Conservation (phyloP, 2,113 vertebrate genomes). For the Dipodomys spectabilis region DNA sequence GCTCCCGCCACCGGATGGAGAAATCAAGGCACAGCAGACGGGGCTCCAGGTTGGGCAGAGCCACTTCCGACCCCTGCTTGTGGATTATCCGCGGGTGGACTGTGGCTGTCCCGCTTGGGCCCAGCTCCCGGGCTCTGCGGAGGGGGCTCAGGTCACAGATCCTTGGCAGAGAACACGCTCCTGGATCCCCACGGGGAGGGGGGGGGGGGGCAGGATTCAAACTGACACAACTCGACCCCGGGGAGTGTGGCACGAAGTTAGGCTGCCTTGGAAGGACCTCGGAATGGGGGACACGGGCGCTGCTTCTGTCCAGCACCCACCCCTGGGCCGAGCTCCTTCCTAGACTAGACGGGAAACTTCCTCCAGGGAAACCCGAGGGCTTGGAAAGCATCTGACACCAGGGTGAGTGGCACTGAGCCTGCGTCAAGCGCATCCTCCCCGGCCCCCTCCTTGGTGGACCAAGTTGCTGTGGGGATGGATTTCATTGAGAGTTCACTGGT, state of each 20-base stretch:
- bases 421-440: neutral
- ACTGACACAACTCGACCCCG: fast-evolving
- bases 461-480: neutral
- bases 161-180: neutral
- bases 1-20: conserved; percentile 4
- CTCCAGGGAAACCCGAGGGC: too few relatives aligned
- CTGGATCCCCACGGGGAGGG: too few relatives aligned
- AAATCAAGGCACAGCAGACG: neutral
- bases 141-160: neutral
- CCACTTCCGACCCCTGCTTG: too few relatives aligned
- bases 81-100: neutral
- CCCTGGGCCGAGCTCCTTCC: too few relatives aligned
- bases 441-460: too few relatives aligned
- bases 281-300: neutral
- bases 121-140: neutral
- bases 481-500: neutral
- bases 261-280: neutral
- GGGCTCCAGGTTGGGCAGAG: neutral
- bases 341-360: too few relatives aligned
- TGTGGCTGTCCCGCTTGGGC: too few relatives aligned
- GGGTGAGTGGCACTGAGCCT: neutral
- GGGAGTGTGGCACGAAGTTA: neutral
- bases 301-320: conserved; percentile 28
- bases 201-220: neutral
- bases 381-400: neutral